These are phyloP conservation scores for Matsumyia berberina DNA, from an alignment of 2,888 invertebrate genomes.

Conservation along the genomic window DNA sequence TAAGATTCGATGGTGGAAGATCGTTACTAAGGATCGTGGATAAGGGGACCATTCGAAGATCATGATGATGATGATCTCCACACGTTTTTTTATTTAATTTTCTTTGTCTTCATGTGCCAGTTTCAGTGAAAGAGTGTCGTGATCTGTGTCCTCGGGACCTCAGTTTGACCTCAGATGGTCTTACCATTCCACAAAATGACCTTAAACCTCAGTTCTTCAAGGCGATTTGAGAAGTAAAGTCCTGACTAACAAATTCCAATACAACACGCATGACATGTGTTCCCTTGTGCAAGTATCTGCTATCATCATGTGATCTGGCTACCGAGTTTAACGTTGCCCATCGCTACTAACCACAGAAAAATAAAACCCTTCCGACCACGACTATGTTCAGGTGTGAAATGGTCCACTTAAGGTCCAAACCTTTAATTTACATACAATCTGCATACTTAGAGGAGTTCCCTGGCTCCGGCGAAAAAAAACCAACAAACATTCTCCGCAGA, in stretches of 20 bases:
- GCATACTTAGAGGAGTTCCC: constrained; percentile 62
- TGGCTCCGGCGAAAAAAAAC: constrained; percentile 1
- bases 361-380: not conserved
- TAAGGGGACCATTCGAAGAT: too few species aligned
- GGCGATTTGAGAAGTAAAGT: constrained; percentile 54
- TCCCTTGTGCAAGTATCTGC: constrained; percentile 35
- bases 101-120: too few species aligned
- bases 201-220: not conserved
- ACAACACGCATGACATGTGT: constrained; percentile 74
- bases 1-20: too few species aligned
- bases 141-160: too few species aligned
- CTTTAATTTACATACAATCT: constrained; percentile 75
- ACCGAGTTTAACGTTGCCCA: constrained; percentile 44
- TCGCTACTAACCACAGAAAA: constrained; percentile 8
- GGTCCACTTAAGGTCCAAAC: constrained; percentile 55
- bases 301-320: constrained; percentile 70
- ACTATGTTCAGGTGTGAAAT: constrained; percentile 68
- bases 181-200: too few species aligned
- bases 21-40: too few species aligned
- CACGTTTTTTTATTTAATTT: too few species aligned
- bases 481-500: constrained; percentile 22
- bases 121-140: too few species aligned
- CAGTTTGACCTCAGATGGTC: too few species aligned
- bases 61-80: too few species aligned
- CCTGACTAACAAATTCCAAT: constrained; percentile 14